phyloP scores from a whole-genome alignment of 1,140 invertebrate species.

The Neoseiulus cucumeris region DNA sequence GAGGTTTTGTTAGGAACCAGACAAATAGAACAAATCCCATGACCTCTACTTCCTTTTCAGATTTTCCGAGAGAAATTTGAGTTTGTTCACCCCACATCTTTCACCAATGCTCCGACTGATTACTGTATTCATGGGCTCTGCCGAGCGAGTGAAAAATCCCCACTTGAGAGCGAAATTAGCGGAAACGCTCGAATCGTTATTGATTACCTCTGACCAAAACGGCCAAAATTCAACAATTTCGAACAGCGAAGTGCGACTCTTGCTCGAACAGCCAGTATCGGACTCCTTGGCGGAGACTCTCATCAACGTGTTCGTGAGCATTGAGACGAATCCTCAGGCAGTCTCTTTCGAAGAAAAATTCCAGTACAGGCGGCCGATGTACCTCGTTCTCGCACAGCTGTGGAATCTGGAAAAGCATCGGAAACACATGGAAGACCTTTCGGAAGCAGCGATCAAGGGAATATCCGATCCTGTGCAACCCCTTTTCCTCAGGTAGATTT shows the following conservation, averaged over 20 bases:
- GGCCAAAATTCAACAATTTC: slow-evolving; percentile 24
- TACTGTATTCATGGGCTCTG: slow-evolving; percentile 48
- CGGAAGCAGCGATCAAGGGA: slow-evolving; percentile 54
- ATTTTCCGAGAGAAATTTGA: not conserved
- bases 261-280: not conserved
- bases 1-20: too few relatives aligned
- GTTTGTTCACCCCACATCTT: not conserved
- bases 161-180: slow-evolving; percentile 73
- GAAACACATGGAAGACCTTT: slow-evolving; percentile 53
- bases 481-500: slow-evolving; percentile 46
- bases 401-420: slow-evolving; percentile 59
- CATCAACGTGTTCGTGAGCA: slow-evolving; percentile 51
- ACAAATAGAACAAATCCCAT: too few relatives aligned
- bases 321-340: slow-evolving; percentile 88
- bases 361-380: slow-evolving; percentile 86
- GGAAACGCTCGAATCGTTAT: slow-evolving; percentile 59
- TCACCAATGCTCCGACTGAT: slow-evolving; percentile 43
- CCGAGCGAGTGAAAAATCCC: slow-evolving; percentile 63
- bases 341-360: slow-evolving; percentile 95
- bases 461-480: slow-evolving; percentile 77
- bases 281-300: not conserved
- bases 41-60: too few relatives aligned
- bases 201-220: slow-evolving; percentile 33
- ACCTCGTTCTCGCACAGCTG: slow-evolving; percentile 71
- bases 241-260: slow-evolving; percentile 15